A percentile compares a stretch with the other conserved stretches of the same genome.
These are phyloP conservation scores for Micrastur ruficollis DNA, from an alignment of 2,797 vertebrate genomes.

Conservation along the genomic window DNA sequence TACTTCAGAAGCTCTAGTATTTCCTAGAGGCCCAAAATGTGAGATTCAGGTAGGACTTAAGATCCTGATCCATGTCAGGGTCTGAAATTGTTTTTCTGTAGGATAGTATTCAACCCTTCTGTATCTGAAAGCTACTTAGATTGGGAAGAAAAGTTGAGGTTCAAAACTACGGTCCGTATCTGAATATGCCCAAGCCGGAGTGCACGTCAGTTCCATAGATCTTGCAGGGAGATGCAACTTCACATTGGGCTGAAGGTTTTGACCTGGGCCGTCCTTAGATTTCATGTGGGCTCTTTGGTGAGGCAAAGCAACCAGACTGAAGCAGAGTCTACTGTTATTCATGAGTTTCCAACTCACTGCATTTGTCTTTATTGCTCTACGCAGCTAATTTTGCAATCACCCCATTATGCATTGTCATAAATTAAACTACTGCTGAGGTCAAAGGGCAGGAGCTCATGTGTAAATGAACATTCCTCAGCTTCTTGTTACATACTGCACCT, in stretches of 20 bases:
- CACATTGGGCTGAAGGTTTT: not conserved
- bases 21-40: not conserved
- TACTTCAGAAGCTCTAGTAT: not conserved
- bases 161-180: not conserved
- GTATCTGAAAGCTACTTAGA: not conserved
- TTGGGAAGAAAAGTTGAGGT: not conserved
- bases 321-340: not conserved
- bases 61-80: not conserved
- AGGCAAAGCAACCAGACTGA: not conserved
- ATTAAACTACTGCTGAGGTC: constrained; percentile 72
- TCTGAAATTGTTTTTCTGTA: not conserved
- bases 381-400: not conserved
- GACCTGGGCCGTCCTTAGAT: not conserved
- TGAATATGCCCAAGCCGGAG: not conserved
- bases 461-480: constrained; percentile 60
- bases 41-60: not conserved
- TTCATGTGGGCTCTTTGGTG: not conserved
- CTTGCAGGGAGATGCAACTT: not conserved
- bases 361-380: not conserved
- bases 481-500: constrained; percentile 61
- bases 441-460: constrained; percentile 71
- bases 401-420: constrained; percentile 9
- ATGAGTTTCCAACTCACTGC: not conserved
- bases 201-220: fast-evolving
- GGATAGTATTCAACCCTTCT: not conserved